Evolutionary conservation across 2,888 invertebrate genomes (phyloP).

Genomic region (Carabus problematicus): DNA sequence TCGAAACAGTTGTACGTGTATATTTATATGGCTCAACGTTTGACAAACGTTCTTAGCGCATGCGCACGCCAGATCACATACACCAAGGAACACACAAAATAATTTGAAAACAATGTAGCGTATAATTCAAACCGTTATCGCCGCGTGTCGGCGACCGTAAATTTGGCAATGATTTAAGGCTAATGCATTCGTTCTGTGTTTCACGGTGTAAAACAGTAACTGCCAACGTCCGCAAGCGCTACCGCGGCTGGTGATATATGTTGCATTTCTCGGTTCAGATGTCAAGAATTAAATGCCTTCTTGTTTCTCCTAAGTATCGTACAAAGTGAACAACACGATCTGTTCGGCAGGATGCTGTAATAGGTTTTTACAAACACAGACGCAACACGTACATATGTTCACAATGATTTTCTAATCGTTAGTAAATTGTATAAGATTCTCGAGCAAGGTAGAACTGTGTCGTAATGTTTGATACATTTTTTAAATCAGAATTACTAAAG

Average conservation of each 20-base stretch:
- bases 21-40: too few species aligned
- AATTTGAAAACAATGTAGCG: constrained; percentile 57
- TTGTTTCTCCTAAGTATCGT: too few species aligned
- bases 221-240: constrained; percentile 21
- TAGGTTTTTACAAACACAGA: too few species aligned
- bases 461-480: too few species aligned
- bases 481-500: not conserved
- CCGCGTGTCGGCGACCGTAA: constrained; percentile 51
- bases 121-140: constrained; percentile 57
- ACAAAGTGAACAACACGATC: too few species aligned
- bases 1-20: too few species aligned
- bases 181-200: constrained; percentile 53
- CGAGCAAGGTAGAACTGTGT: too few species aligned
- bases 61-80: constrained; percentile 17
- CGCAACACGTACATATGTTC: too few species aligned
- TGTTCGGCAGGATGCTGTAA: too few species aligned
- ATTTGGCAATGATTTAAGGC: constrained; percentile 55
- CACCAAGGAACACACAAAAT: constrained; percentile 51
- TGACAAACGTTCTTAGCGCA: constrained; percentile 28
- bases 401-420: too few species aligned
- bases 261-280: constrained; percentile 39
- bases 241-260: constrained; percentile 28
- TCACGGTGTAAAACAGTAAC: constrained; percentile 52
- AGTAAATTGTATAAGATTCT: too few species aligned
- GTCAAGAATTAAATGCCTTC: constrained; percentile 30